Evolutionary conservation across 2,113 vertebrate genomes (phyloP), one percentile per base, ranked within the genome.

Genomic region (Callithrix jacchus): DNA sequence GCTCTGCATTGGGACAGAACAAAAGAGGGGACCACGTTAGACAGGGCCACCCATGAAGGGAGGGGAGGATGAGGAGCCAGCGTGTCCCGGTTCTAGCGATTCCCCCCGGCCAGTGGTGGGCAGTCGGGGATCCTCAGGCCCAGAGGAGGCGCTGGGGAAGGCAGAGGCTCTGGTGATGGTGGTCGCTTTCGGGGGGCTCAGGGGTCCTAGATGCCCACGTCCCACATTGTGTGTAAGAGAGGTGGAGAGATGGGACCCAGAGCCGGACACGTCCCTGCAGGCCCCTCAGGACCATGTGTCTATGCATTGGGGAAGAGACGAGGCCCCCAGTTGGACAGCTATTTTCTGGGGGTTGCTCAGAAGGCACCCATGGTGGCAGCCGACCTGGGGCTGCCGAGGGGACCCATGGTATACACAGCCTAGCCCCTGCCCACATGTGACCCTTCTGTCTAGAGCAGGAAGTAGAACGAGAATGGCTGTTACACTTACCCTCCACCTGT

Each of bases 401-500:
- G 61, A 14, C 61, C 27, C 12, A 13, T 6, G 61, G 27, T 64
- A 30, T 6, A 30, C 61, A 32, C 27, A 64, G 61, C 4, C 7
- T 3, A n/a, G 6, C 0, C 0, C 45, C 37, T 4, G 23, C 71
- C 49, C 40, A 4, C 0, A 1, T 1, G 68, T 4, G 4, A 56
- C 13, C 61, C 70, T 52, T n/a, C 76, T 35, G 12, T 27, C 18
- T 18, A 17, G 64, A 70, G 45, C 30, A 21, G 1, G 8, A 45
- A 8, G 35, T 4, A 21, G 3, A 35, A 32, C 10, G 25, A 37
- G 8, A 21, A 40, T 0, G 32, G 20, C 66, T 18, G 49, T 4
- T 37, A 61, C 91, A 99, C 99, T 99, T 98, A 99, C 99, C 99
- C 97, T 99, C 99, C 5, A 98, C 96, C 71, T 99, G 99, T 45